Evolutionary conservation across 2,888 invertebrate genomes (phyloP), one percentile per base, ranked within the genome.

Genomic region (Allygus modestus): DNA sequence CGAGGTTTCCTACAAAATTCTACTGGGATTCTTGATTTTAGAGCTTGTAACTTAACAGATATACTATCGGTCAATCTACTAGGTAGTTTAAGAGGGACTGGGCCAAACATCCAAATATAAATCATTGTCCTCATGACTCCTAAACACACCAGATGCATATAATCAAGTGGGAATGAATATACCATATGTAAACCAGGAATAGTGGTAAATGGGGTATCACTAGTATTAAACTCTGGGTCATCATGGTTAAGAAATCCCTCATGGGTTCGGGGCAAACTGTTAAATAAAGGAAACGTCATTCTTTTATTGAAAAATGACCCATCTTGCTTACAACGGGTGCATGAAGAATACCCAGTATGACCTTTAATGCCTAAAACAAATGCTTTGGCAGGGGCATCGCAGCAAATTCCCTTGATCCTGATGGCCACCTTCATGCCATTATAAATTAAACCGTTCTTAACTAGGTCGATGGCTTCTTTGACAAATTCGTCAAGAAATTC

Each of bases 381-480:
- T 4, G 85, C 43, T 51, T 85, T 87, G 9, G 87, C 87, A 0
- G 87, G 85, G 37, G 86, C 86, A 84, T 87, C 86, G 71, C 86
- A 85, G 9, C 84, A 75, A 69, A 86, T 75, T 15, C 84, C 85
- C 46, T 81, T 82, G 0, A 85, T 54, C 69, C 12, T 65, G 28
- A 86, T 33, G 15, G 15, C 12, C 23, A 65, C 43, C 41, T 0
- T 12, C 17, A 41, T 43, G 33, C 81, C 81, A 65, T 79, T 69
- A 26, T 20, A 43, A 5, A 12, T 7, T 1, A 69, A 17, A 12
- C 46, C 82, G 26, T 82, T 28, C n/a, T 41, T 43, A 9, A 79
- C 11, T 0, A 79, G 2, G 51, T 33, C 4, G 2, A n/a, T 51
- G 5, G 46, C 17, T 31, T 84, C 65, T 41, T 61, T 46, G n/a